Base-by-base conservation (phyloP, 2,797 vertebrate genomes). In the Ispidina lecontei region DNA sequence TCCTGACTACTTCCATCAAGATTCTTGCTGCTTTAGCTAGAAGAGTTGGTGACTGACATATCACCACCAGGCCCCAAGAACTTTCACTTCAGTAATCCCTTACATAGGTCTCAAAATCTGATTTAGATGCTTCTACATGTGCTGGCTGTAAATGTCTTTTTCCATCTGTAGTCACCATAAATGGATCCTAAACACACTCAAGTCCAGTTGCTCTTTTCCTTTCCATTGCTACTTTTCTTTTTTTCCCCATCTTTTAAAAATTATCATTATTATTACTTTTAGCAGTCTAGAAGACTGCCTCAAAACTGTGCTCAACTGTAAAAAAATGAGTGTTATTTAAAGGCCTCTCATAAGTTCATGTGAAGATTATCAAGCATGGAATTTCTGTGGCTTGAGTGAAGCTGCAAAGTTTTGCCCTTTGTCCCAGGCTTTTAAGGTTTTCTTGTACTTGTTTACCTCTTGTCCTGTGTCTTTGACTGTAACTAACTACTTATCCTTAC, bases 391-490 rank as follows among this genome's bases (percentile, higher is more conserved):
- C 8, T 18, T n/a, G 55, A 80, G 39, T 1, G 0, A 81, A 89
- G 31, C 14, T 78, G 21, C 51, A 39, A 78, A 68, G 15, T 65
- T 79, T 76, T 79, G 69, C n/a, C 46, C 47, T 93, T 91, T 87
- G 37, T 29, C 33, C 37, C 7, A 49, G 18, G 49, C 37, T 86
- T 82, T 89, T 2, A 51, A 81, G 22, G 20, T 21, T 3, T 6
- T n/a, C 73, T 85, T 84, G 16, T 47, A 9, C 19, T 86, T 22
- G n/a, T 46, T 80, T 59, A 59, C 18, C 14, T 71, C 14, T 60
- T 80, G 22, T 19, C 23, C 28, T 1, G 0, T 31, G 14, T 26
- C 33, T 58, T 65, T n/a, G 51, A 3, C 47, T 0, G 0, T 54
- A 78, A 54, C 62, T 7, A 12, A 56, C 63, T 7, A 12, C 31